Evolutionary conservation across 2,113 vertebrate genomes (phyloP), one percentile per base, ranked within the genome.

Genomic region (Puntigrus tetrazona): DNA sequence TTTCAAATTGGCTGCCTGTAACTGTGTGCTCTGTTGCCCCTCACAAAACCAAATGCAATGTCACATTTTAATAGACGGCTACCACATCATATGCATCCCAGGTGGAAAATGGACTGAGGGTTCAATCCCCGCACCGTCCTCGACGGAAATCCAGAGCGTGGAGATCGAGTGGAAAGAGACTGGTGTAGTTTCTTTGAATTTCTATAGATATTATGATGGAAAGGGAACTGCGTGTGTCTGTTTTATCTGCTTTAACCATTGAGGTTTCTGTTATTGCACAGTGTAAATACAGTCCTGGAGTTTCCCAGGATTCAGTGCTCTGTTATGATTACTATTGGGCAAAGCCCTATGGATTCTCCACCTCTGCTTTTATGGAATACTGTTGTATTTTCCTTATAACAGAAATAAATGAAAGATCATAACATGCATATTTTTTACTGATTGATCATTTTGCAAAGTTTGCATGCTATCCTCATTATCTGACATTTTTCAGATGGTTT

Each of bases 231-330:
- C 50, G 52, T 81, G 59, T 85, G 84, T 89, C 84, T 86, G 85
- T 78, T 88, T 89, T 87, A 88, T 78, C 78, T 89, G 84, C 85
- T 88, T 80, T 77, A 85, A 86, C 78, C 83, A 83, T 85, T 82
- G 87, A 86, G 87, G 78, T 84, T 83, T 86, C 82, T 86, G 86
- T 87, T 88, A 84, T 90, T 90, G 89, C 89, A 89, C 89, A 90
- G 84, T 88, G 87, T 88, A 90, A 90, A 90, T 89, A 90, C 82
- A 81, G 81, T 75, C 73, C 77, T 84, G 84, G 88, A 84, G 81
- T 76, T 78, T 82, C 47, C 70, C 87, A 84, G 81, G 83, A 77
- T 72, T 85, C 81, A 83, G 63, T 78, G 80, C 50, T 85, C 83
- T 78, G 83, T 85, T 82, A 78, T 75, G 81, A 78, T 73, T 45